Evolutionary conservation across 2,888 invertebrate genomes (phyloP), one percentile per base, ranked within the genome.

Genomic region (Pharmacophagus antenor): DNA sequence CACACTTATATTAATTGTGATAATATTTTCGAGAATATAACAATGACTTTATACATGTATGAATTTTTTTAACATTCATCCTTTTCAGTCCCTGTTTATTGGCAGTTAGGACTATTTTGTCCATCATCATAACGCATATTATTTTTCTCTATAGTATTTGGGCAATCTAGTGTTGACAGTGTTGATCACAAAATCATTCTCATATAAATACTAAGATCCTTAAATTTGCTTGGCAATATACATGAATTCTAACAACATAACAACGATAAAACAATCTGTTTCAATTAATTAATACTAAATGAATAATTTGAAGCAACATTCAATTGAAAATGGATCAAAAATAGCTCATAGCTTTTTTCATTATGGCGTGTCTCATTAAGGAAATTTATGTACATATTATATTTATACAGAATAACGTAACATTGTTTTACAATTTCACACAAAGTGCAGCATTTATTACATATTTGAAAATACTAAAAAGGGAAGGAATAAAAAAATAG

Each of bases 201-300:
- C 5, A 42, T 42, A 42, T 52, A 42, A 12, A 64, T 57, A 47
- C 63, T 56, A 62, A 58, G 42, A 62, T 65, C 2, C 10, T 8
- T 18, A 25, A 56, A 47, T 27, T 67, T 68, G 70, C 68, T 70
- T 66, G 52, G 68, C 64, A 70, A 69, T 31, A 68, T 62, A 63
- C 58, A 62, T 53, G 60, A 59, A 15, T 53, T 62, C 63, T 59
- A 66, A 66, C 58, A 51, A 64, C 54, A 66, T 68, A 69, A 70
- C 67, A 68, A 67, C 65, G 62, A 70, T 67, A 70, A 10, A 68
- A 68, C 37, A 47, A 51, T 56, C 46, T 56, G 31, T 47, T 42
- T 47, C 22, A 44, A 54, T 55, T 41, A 52, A 47, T 56, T 47
- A 61, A 56, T 52, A 47, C 56, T 56, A 47, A 41, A 20, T 20